These are phyloP conservation scores for Linnaemya tessellans DNA, from an alignment of 2,888 invertebrate genomes.

Conservation along the genomic window DNA sequence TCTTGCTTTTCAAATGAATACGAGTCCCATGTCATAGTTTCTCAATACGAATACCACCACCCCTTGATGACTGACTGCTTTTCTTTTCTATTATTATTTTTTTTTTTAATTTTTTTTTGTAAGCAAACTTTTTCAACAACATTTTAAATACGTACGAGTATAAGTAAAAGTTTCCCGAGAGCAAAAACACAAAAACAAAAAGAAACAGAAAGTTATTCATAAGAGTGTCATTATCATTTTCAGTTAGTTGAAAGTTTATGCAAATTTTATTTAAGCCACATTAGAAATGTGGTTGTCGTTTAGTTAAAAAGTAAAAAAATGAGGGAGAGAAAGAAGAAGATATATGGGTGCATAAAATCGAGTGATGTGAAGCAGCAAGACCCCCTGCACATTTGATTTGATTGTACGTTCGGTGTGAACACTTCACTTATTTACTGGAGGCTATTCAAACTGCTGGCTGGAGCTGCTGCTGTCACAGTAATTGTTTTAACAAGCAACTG, in stretches of 20 bases:
- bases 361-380: constrained; percentile 19
- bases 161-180: constrained; percentile 44
- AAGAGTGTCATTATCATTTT: constrained; percentile 60
- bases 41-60: not conserved
- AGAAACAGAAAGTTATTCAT: constrained; percentile 39
- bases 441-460: not conserved
- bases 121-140: not conserved
- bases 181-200: not conserved
- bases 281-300: constrained; percentile 30
- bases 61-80: not conserved
- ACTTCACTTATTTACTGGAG: constrained; percentile 31
- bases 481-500: constrained; percentile 5
- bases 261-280: constrained; percentile 55
- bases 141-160: constrained; percentile 20
- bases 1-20: constrained; percentile 52
- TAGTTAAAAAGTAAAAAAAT: constrained; percentile 9
- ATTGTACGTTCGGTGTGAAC: constrained; percentile 27
- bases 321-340: not conserved
- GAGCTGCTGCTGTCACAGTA: constrained; percentile 1
- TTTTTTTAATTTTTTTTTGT: too few species aligned
- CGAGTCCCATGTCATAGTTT: constrained; percentile 3
- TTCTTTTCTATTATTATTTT: constrained; percentile 9
- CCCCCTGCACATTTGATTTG: constrained; percentile 25
- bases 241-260: constrained; percentile 66
- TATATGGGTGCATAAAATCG: not conserved